A percentile compares a stretch with the other conserved stretches of the same genome.
Conservation (phyloP, 1,140 invertebrate genomes). For the Pseudomyrmex cubaensis region DNA sequence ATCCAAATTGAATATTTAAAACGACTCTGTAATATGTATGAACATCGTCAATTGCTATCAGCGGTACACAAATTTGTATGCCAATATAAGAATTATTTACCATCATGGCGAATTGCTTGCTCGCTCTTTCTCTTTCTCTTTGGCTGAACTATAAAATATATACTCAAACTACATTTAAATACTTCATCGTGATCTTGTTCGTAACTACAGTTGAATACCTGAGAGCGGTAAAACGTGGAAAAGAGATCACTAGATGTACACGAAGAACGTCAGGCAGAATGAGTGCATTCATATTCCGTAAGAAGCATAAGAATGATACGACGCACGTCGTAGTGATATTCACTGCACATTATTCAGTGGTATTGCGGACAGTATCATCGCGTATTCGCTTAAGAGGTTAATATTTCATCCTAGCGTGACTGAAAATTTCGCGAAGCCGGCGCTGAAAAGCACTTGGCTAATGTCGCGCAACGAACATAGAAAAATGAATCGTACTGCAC, state of each 20-base stretch:
- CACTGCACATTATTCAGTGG: constrained; percentile 49
- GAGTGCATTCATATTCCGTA: constrained; percentile 55
- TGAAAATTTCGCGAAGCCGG: constrained; percentile 53
- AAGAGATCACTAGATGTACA: constrained; percentile 35
- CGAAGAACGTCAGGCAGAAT: not conserved
- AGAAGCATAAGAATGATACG: constrained; percentile 47
- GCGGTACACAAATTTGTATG: not conserved
- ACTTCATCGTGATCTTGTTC: not conserved
- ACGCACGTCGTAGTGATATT: constrained; percentile 46
- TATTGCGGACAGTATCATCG: constrained; percentile 60
- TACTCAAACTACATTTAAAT: no score
- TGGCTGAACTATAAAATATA: no score
- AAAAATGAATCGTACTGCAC: constrained; percentile 48
- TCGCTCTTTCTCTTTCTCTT: no score
- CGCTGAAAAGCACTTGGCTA: constrained; percentile 52
- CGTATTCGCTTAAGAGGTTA: constrained; percentile 58
- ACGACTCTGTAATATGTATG: constrained; percentile 21
- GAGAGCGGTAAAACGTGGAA: constrained; percentile 29
- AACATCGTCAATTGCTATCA: constrained; percentile 3
- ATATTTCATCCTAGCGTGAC: constrained; percentile 56
- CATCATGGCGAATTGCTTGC: not conserved
- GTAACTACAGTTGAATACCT: constrained; percentile 19
- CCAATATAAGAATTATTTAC: constrained; percentile 5
- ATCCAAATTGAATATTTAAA: constrained; percentile 36
- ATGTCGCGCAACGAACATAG: constrained; percentile 44